These are phyloP conservation scores for Lemur catta DNA, from an alignment of 2,797 vertebrate genomes.

Conservation along the genomic window DNA sequence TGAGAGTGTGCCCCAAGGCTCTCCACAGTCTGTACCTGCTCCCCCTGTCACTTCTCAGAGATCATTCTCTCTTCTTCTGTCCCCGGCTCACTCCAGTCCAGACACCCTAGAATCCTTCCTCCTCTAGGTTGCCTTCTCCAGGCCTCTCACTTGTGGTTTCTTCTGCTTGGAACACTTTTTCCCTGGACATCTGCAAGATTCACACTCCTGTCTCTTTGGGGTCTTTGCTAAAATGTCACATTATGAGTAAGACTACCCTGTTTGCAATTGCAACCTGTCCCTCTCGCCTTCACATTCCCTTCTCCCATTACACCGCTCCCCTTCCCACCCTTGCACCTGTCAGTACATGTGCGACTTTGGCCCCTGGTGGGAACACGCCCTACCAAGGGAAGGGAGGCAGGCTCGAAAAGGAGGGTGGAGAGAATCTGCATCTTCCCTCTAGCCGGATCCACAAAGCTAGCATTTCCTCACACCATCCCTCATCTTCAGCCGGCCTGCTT, in stretches of 20 bases:
- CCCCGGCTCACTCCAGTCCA: not conserved
- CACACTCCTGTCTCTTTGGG: not conserved
- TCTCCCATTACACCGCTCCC: too few relatives aligned
- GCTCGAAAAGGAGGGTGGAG: not conserved
- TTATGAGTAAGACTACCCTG: not conserved
- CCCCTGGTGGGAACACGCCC: not conserved
- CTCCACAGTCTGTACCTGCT: not conserved
- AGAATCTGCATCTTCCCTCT: not conserved
- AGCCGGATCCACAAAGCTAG: not conserved
- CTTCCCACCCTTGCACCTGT: not conserved
- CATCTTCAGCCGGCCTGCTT: not conserved
- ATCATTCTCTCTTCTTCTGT: not conserved
- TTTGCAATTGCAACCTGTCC: not conserved
- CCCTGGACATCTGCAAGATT: not conserved
- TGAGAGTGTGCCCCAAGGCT: not conserved
- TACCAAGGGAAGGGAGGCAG: not conserved
- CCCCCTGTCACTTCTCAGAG: not conserved
- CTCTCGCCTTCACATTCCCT: not conserved
- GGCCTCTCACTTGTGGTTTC: not conserved
- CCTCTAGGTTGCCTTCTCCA: not conserved
- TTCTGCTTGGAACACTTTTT: not conserved
- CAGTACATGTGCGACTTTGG: not conserved
- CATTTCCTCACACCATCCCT: not conserved
- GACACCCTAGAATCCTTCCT: too few relatives aligned
- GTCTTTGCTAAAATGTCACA: not conserved